Percentiles rank a stretch among this genome's conserved stretches.
Conservation (phyloP, 2,888 invertebrate species). For the Drosophila merina region DNA sequence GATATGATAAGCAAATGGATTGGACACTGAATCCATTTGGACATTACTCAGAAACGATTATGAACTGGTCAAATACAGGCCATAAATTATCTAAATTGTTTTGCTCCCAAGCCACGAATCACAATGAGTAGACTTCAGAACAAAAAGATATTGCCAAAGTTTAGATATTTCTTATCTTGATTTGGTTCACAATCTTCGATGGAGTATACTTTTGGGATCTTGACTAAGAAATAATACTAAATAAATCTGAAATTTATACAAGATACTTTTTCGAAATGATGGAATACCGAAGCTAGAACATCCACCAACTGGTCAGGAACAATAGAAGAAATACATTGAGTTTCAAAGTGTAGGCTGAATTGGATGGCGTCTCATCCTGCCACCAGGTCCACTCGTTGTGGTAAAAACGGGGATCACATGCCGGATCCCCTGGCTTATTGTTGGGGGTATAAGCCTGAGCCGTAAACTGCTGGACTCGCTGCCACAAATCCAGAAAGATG, state of each 20-base stretch:
- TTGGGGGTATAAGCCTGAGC: conserved; percentile 83
- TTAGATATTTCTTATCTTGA: background rate
- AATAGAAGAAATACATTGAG: background rate
- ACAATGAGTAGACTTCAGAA: background rate
- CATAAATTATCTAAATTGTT: conserved; percentile 4
- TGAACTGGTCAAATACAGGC: background rate
- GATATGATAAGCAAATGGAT: background rate
- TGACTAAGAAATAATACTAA: background rate
- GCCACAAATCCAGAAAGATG: conserved; percentile 81
- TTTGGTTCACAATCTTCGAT: background rate
- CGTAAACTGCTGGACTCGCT: conserved; percentile 83
- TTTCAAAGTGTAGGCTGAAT: background rate
- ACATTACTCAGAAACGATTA: conserved; percentile 12
- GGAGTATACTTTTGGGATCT: background rate
- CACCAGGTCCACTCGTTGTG: conserved; percentile 87
- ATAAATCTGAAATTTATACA: background rate
- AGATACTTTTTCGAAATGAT: background rate
- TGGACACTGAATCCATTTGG: background rate
- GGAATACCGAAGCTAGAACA: background rate
- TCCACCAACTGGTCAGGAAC: background rate
- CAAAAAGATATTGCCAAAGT: background rate
- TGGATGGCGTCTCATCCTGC: conserved; percentile 82
- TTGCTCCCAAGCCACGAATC: background rate
- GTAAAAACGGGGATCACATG: conserved; percentile 85
- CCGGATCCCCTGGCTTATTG: conserved; percentile 85